phyloP scores from a whole-genome alignment of 1,140 invertebrate genomes.

The Daktulosphaira vitifoliae region DNA sequence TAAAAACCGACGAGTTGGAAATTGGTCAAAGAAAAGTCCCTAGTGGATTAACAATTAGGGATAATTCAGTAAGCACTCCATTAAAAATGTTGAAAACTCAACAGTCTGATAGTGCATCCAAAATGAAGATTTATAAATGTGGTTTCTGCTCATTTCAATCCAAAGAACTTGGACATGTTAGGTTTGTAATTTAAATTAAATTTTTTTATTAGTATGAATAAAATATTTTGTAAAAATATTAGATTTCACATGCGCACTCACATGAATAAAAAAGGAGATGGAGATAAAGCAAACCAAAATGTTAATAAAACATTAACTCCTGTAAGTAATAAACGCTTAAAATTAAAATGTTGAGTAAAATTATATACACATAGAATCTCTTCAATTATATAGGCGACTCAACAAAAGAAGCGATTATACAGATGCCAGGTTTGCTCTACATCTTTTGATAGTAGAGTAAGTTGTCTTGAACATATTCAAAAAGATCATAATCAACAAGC shows the following conservation, averaged over 20 bases:
- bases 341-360: not conserved
- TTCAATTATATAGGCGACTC: not conserved
- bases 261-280: constrained; percentile 7
- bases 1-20: constrained; percentile 32
- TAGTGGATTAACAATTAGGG: not conserved
- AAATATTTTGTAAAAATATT: too few species aligned
- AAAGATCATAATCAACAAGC: constrained; percentile 23
- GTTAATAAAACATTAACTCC: not conserved
- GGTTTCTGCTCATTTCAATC: constrained; percentile 36
- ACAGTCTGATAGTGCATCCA: constrained; percentile 1
- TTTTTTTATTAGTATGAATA: not conserved
- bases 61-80: not conserved
- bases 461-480: constrained; percentile 33
- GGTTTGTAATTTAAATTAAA: not conserved
- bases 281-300: not conserved
- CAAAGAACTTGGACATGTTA: constrained; percentile 35
- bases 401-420: constrained; percentile 12
- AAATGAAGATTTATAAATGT: constrained; percentile 37
- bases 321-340: too few species aligned
- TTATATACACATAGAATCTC: too few species aligned
- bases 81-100: constrained; percentile 10
- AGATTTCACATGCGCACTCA: constrained; percentile 23
- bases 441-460: constrained; percentile 27
- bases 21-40: constrained; percentile 17
- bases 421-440: constrained; percentile 32